Conservation (phyloP, 2,797 vertebrate species). For the Eutrigla gurnardus region DNA sequence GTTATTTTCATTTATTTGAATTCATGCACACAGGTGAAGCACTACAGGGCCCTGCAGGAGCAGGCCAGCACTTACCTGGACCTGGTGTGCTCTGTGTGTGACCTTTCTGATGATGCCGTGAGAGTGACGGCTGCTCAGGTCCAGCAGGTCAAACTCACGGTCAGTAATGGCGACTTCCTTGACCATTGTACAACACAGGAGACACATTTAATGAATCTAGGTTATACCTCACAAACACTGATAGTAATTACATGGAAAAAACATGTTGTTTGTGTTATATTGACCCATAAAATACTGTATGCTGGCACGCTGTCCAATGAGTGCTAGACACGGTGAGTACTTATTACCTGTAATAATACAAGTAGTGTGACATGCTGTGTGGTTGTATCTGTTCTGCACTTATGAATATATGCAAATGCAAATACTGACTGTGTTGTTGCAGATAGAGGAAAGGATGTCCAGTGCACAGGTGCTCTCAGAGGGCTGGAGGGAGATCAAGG, state of each 20-base stretch:
- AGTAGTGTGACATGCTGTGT: background rate
- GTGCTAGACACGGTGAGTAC: background rate
- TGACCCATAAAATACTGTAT: background rate
- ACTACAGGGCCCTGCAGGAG: constrained; percentile 93
- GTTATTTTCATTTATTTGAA: background rate
- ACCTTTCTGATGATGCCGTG: constrained; percentile 91
- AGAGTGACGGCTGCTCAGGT: constrained; percentile 90
- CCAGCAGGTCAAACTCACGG: constrained; percentile 93
- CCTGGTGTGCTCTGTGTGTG: constrained; percentile 95
- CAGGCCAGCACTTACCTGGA: constrained; percentile 97
- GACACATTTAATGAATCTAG: background rate
- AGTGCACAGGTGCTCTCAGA: constrained; percentile 91
- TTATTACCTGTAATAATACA: background rate
- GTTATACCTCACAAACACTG: background rate
- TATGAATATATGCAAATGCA: background rate
- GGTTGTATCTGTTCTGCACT: background rate
- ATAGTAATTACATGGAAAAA: background rate
- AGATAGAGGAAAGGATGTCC: constrained; percentile 94
- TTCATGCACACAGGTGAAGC: constrained; percentile 87
- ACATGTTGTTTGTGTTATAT: background rate
- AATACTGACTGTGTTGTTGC: constrained; percentile 25
- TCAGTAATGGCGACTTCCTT: constrained; percentile 65
- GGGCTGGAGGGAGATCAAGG: constrained; percentile 96
- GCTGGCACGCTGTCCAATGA: background rate
- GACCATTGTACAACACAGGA: background rate